Base-by-base conservation (phyloP, 1,140 invertebrate species). In the Chelonus insularis region DNA sequence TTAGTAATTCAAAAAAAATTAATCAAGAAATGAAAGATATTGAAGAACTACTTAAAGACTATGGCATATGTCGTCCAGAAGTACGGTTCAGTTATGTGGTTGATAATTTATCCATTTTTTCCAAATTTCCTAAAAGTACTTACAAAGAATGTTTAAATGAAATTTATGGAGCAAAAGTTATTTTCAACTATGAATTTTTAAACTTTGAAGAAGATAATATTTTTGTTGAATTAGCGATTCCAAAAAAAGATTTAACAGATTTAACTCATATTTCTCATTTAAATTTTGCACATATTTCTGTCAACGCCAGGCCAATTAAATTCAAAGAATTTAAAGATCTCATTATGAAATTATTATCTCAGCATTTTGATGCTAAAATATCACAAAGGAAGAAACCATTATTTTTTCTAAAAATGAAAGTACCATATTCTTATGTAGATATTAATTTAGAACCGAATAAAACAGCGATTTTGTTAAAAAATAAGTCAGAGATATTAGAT, bases 401-500 rank as follows among this genome's bases (percentile, higher is more conserved):
- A 25, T 84, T 82, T 68, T 63, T 84, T 64, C 11, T 87, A 1
- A 71, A 72, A 18, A 65, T 89, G 29, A 76, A 66, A 16, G 58
- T 85, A 5, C 77, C 84, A 29, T 63, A 84, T 16, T 69, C 73
- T 21, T 66, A 78, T 32, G 47, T 88, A 21, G 88, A 89, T 77
- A 79, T 88, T 7, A 89, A 89, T 76, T 64, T 88, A 36, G 87
- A 89, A 65, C 87, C 87, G 4, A 87, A 88, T 71, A 89, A 89
- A 76, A 84, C 83, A 47, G 74, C 75, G 74, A 76, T 88, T 16
- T 71, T 86, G 21, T 69, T 89, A 11, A 82, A 83, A 51, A 78
- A 86, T 67, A 74, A 85, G 67, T 73, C 77, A 66, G 62, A 52
- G 29, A 47, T 79, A 41, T 37, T 70, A 11, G 14, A 70, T 43